Conservation (phyloP, 2,888 invertebrate species). For the Agonum fuliginosum region DNA sequence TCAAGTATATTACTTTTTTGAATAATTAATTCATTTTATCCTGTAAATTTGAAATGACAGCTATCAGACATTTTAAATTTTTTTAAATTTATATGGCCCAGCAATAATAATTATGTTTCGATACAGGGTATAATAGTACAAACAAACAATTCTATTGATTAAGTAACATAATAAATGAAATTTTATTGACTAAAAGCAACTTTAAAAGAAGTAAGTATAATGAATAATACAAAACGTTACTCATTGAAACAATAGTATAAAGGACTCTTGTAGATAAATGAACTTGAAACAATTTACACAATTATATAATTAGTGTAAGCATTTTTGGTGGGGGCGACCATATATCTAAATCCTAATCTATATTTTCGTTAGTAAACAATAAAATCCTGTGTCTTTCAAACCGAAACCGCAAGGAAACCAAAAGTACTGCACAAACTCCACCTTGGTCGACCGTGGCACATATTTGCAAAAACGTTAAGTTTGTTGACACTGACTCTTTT, state of each 20-base stretch:
- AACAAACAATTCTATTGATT: too few relatives aligned
- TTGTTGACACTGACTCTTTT: slow-evolving; percentile 18
- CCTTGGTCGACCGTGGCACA: slow-evolving; percentile 13
- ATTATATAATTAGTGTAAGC: not conserved
- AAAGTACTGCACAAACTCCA: not conserved
- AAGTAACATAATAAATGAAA: too few relatives aligned
- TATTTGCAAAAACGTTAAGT: slow-evolving; percentile 6
- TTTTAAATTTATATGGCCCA: too few relatives aligned
- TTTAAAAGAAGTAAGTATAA: too few relatives aligned
- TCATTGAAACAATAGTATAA: not conserved
- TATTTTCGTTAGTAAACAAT: not conserved
- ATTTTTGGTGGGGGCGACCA: not conserved
- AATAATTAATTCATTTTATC: too few relatives aligned
- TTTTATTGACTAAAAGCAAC: too few relatives aligned
- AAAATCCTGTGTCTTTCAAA: not conserved
- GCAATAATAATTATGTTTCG: too few relatives aligned
- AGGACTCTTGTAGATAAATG: not conserved
- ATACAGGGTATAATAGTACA: too few relatives aligned
- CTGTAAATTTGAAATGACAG: too few relatives aligned
- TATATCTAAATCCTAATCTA: not conserved
- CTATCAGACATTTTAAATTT: too few relatives aligned
- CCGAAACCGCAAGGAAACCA: not conserved
- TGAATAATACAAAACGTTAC: too few relatives aligned
- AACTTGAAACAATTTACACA: not conserved
- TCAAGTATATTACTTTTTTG: too few relatives aligned